phyloP scores from a whole-genome alignment of 2,797 vertebrate species.

The Choloepus didactylus region DNA sequence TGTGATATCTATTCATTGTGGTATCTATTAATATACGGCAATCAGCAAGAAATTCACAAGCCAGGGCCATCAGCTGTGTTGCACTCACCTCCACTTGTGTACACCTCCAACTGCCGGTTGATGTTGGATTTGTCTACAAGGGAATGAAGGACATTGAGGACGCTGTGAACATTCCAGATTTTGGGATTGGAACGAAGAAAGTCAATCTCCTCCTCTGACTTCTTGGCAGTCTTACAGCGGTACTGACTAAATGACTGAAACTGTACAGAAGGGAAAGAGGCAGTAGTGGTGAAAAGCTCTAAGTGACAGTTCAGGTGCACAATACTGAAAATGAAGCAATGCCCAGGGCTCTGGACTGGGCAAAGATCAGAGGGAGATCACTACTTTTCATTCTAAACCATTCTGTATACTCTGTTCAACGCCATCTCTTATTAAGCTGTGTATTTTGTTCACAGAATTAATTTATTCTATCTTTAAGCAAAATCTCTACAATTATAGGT shows the following conservation, averaged over 20 bases:
- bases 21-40: not conserved
- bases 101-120: constrained; percentile 98
- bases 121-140: constrained; percentile 99
- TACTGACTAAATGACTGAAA: constrained; percentile 99
- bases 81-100: constrained; percentile 96
- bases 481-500: not conserved
- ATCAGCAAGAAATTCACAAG: not conserved
- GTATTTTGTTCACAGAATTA: not conserved
- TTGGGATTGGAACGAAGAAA: constrained; percentile 98
- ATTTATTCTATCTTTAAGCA: not conserved
- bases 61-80: rapidly evolving
- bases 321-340: rapidly evolving
- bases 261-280: constrained; percentile 84
- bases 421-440: not conserved
- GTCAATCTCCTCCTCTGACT: constrained; percentile 98
- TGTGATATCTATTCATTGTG: rapidly evolving
- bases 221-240: constrained; percentile 98
- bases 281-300: not conserved
- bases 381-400: rapidly evolving
- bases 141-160: constrained; percentile 98
- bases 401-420: not conserved
- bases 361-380: rapidly evolving
- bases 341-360: rapidly evolving
- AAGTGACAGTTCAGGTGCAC: rapidly evolving
- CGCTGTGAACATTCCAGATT: constrained; percentile 99